Base-by-base conservation (phyloP, 2,888 invertebrate genomes). In the Ceratothoa steindachneri region DNA sequence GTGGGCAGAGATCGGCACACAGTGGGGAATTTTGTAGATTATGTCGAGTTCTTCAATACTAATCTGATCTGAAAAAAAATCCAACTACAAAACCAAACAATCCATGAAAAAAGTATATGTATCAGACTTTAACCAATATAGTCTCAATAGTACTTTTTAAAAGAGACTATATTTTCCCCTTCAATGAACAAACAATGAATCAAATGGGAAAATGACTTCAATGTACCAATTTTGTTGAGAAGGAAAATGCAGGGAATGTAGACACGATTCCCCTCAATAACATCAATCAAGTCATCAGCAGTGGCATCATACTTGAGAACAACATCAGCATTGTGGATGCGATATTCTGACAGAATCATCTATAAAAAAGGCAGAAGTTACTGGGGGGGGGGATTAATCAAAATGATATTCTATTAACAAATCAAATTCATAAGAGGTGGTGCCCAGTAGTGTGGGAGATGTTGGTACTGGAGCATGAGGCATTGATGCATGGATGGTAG, bases 1-100 rank as follows among this genome's bases (percentile, higher is more conserved):
- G 86, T 99, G 98, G 24, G 99, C 99, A 28, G 98, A 99, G 81
- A 99, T 97, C 0, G 99, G 99, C n/a, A 99, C 98, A 84, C 97
- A 97, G 85, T 99, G 99, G 0, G 99, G 99, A 82, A 99, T 96
- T 87, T 96, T 96, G 86, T 98, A 99, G 82, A 99, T 98, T 30
- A 99, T 92, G 83, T 99, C 99, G 83, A 95, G 85, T 85, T 99
- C 99, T 87, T 97, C 93, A 83, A 94, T 93, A 84, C 93, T 93
- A 83, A 95, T 95, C 87, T 95, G 94, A 90, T 95, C 94, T 91
- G 85, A 74, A 84, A 84, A 67, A 30, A 72, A 53, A 67, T 69
- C 51, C 41, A 22, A n/a, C n/a, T n/a, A n/a, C n/a, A 68, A 55
- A 60, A 51, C 12, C 12, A 29, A 0, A 12, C 15, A 27, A 19